phyloP scores from a whole-genome alignment of 2,797 vertebrate genomes.

The Monodelphis domestica region DNA sequence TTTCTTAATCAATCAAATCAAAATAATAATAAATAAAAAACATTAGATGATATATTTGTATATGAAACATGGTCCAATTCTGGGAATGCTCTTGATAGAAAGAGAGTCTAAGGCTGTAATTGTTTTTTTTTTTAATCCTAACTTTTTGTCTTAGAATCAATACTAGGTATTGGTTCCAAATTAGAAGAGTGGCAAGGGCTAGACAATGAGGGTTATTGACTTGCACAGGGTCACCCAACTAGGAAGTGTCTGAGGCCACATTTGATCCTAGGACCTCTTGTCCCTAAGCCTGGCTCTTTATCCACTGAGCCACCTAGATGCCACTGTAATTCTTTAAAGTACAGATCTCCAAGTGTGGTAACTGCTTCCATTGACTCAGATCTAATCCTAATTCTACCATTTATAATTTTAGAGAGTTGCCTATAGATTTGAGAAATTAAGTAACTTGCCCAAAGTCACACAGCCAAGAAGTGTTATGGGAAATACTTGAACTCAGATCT shows the following conservation, averaged over 20 bases:
- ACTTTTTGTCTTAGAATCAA: too few species aligned
- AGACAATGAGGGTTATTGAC: too few species aligned
- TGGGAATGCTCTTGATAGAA: neutral
- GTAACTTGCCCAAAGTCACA: neutral
- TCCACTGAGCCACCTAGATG: too few species aligned
- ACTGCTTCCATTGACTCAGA: neutral
- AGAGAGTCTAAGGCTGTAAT: neutral
- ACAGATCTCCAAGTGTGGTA: neutral
- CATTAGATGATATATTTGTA: neutral
- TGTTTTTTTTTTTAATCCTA: too few species aligned
- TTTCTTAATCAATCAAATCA: too few species aligned
- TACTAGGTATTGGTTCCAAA: too few species aligned
- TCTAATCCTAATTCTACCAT: neutral
- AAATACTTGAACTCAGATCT: neutral
- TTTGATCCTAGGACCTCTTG: too few species aligned
- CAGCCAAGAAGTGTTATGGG: neutral
- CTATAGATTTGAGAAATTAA: neutral
- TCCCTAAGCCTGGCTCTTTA: too few species aligned
- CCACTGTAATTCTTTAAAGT: neutral
- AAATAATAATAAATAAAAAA: too few species aligned
- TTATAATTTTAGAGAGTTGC: neutral
- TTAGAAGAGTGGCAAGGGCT: too few species aligned
- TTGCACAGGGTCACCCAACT: too few species aligned
- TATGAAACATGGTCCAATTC: neutral
- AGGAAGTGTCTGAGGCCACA: too few species aligned